Conservation (phyloP, 2,797 vertebrate genomes). For the Gymnodraco acuticeps region DNA sequence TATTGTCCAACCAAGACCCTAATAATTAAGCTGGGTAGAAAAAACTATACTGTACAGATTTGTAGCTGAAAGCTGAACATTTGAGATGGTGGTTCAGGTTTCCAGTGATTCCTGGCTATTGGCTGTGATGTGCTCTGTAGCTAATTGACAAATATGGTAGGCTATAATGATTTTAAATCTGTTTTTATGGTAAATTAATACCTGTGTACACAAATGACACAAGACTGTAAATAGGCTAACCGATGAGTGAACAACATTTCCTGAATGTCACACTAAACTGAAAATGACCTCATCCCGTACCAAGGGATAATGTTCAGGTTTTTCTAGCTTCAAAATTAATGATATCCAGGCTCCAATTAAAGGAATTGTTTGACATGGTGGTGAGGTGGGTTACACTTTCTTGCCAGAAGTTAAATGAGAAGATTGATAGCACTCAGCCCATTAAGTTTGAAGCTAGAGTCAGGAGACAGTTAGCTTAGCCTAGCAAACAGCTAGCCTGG, state of each 20-base stretch:
- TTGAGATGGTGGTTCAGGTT: background rate
- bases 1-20: background rate
- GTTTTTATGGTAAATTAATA: background rate
- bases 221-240: background rate
- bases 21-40: background rate
- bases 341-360: background rate
- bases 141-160: background rate
- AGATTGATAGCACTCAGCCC: background rate
- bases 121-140: background rate
- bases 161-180: background rate
- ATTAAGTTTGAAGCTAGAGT: background rate
- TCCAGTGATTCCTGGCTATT: background rate
- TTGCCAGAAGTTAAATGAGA: background rate
- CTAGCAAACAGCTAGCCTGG: background rate
- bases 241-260: background rate
- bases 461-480: background rate
- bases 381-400: background rate
- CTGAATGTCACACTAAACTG: background rate
- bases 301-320: background rate
- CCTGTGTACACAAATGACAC: background rate
- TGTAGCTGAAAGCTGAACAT: background rate
- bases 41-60: background rate
- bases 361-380: background rate
- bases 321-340: background rate
- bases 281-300: background rate